phyloP scores from a whole-genome alignment of 1,140 invertebrate genomes.

The Latrodectus geometricus region DNA sequence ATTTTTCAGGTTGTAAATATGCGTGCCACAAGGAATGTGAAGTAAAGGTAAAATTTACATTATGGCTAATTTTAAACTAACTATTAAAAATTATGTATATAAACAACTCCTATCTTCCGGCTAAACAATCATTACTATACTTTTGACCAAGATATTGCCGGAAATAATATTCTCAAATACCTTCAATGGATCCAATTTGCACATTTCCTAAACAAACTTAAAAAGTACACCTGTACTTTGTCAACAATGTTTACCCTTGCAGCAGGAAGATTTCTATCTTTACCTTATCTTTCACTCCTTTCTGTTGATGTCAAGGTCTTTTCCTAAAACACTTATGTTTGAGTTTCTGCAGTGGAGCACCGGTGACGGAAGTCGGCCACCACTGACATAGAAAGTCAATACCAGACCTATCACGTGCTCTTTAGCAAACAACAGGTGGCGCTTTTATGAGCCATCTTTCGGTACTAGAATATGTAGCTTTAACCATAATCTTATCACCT shows the following conservation, averaged over 20 bases:
- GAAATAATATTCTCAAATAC: not conserved
- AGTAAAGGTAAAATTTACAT: constrained; percentile 11
- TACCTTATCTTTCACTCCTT: constrained; percentile 6
- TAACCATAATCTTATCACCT: too few relatives aligned
- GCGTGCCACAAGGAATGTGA: constrained; percentile 45
- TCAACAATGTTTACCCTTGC: constrained; percentile 20
- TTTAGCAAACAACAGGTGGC: constrained; percentile 5
- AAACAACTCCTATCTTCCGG: not conserved
- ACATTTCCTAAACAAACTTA: not conserved
- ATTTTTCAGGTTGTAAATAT: constrained; percentile 47
- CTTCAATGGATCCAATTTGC: not conserved
- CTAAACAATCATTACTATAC: not conserved
- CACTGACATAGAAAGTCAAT: constrained; percentile 6
- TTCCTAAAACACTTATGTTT: not conserved
- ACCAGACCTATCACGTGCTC: not conserved
- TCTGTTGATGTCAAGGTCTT: constrained; percentile 7
- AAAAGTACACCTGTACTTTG: constrained; percentile 1
- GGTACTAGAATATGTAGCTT: too few relatives aligned
- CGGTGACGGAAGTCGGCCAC: constrained; percentile 14
- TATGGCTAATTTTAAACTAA: not conserved
- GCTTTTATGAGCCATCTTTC: not conserved
- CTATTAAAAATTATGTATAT: not conserved
- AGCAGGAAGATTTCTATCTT: not conserved
- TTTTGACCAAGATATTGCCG: not conserved
- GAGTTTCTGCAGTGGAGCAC: not conserved